A percentile compares a stretch with the other conserved stretches of the same genome.
These are phyloP conservation scores for Astropecten irregularis DNA, from an alignment of 53 echinoderm and acorn worm genomes.

Conservation along the genomic window DNA sequence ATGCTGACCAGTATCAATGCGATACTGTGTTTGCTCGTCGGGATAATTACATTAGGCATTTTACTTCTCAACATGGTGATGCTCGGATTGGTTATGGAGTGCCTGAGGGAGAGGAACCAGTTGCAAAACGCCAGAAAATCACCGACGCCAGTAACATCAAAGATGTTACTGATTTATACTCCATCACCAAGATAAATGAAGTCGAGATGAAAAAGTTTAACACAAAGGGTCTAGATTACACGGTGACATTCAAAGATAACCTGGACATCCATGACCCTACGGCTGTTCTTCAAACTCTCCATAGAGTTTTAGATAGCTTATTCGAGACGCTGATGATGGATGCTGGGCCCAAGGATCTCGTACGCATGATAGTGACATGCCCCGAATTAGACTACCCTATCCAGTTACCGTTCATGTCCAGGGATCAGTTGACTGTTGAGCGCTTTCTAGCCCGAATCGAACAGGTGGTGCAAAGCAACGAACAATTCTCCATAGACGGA, in stretches of 20 bases:
- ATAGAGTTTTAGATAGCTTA: no score
- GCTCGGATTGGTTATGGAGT: not conserved
- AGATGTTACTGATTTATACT: constrained; percentile 17
- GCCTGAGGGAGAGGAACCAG: not conserved
- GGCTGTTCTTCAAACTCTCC: no score
- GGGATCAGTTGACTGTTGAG: constrained; percentile 7
- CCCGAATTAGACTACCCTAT: constrained; percentile 45
- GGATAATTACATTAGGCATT: constrained; percentile 22
- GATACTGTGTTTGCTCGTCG: constrained; percentile 31
- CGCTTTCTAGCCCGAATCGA: constrained; percentile 27
- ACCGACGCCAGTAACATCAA: not conserved
- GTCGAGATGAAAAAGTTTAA: constrained; percentile 19
- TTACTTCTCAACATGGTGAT: not conserved
- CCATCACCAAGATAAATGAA: not conserved
- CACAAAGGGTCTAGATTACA: not conserved
- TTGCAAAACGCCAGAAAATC: constrained; percentile 13
- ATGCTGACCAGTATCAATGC: constrained; percentile 5
- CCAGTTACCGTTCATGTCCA: constrained; percentile 17
- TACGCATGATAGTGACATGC: constrained; percentile 7
- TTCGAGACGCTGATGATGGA: not conserved
- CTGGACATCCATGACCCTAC: constrained; percentile 4
- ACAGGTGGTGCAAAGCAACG: constrained; percentile 5
- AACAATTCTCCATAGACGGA: constrained; percentile 21
- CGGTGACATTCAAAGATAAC: constrained; percentile 2
- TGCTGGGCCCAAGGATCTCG: not conserved